phyloP scores from a whole-genome alignment of 2,797 vertebrate species.

The Pangasius mekongensis region DNA sequence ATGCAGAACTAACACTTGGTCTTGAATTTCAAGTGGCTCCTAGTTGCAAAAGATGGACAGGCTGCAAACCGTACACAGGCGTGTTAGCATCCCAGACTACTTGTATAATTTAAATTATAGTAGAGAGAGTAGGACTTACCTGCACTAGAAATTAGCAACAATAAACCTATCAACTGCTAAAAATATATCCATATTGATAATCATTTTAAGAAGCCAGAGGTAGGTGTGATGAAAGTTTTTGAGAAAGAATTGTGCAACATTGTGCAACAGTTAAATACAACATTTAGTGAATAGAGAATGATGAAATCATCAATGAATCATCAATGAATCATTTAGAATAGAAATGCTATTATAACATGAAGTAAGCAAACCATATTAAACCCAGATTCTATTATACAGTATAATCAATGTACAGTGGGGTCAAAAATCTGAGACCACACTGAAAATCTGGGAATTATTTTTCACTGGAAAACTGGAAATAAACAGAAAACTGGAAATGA shows the following conservation, averaged over 20 bases:
- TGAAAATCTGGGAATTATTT: neutral
- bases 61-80: neutral
- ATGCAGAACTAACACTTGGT: neutral
- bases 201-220: neutral
- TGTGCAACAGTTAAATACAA: neutral
- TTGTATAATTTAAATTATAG: neutral
- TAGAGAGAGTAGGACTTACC: neutral
- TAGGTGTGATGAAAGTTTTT: neutral
- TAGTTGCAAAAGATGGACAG: neutral
- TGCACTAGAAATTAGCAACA: neutral
- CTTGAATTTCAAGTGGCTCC: neutral
- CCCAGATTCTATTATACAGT: neutral
- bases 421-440: neutral
- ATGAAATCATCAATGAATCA: neutral
- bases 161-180: no score
- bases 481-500: neutral
- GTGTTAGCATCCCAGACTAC: neutral
- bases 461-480: neutral
- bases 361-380: neutral
- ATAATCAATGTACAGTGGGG: neutral
- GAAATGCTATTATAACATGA: neutral
- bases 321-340: neutral
- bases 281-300: neutral
- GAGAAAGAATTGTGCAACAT: neutral
- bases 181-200: neutral